Evolutionary conservation across 2,797 vertebrate species (phyloP).

Genomic region (Gymnoscopelus braueri): DNA sequence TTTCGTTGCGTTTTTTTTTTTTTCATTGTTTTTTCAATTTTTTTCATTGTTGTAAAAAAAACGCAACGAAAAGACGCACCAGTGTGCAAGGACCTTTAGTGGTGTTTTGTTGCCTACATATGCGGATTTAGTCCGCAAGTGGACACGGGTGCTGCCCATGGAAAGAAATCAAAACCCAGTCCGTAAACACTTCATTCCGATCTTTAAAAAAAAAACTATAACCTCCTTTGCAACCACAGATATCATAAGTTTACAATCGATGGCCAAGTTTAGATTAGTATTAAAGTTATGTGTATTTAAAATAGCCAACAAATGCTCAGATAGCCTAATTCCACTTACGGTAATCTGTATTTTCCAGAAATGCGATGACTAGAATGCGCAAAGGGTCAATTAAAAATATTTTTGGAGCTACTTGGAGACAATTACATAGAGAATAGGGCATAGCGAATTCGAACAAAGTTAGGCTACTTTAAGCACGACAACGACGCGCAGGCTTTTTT

Average conservation of each 20-base stretch:
- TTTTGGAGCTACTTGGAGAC: background rate
- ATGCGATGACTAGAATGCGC: background rate
- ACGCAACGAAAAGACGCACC: too few relatives aligned
- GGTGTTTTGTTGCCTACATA: constrained; percentile 66
- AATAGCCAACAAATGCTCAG: too few relatives aligned
- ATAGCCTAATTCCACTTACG: background rate
- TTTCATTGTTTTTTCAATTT: too few relatives aligned
- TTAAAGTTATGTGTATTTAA: too few relatives aligned
- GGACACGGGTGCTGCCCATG: constrained; percentile 53
- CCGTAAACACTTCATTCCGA: constrained; percentile 33
- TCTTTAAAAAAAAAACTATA: constrained; percentile 20
- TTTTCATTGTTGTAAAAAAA: too few relatives aligned
- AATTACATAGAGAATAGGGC: background rate
- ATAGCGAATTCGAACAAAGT: constrained; percentile 27
- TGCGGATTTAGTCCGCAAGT: constrained; percentile 36
- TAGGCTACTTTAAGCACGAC: constrained; percentile 35
- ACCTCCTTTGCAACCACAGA: background rate
- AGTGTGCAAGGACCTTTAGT: too few relatives aligned
- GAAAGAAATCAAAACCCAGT: constrained; percentile 42
- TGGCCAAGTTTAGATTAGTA: background rate
- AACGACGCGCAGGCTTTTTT: constrained; percentile 30
- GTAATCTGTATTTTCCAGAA: constrained; percentile 13
- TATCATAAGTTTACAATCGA: background rate
- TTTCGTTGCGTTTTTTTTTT: too few relatives aligned
- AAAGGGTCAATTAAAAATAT: constrained; percentile 20